Base-by-base conservation (phyloP, 2,797 vertebrate genomes). In the Molossus molossus region DNA sequence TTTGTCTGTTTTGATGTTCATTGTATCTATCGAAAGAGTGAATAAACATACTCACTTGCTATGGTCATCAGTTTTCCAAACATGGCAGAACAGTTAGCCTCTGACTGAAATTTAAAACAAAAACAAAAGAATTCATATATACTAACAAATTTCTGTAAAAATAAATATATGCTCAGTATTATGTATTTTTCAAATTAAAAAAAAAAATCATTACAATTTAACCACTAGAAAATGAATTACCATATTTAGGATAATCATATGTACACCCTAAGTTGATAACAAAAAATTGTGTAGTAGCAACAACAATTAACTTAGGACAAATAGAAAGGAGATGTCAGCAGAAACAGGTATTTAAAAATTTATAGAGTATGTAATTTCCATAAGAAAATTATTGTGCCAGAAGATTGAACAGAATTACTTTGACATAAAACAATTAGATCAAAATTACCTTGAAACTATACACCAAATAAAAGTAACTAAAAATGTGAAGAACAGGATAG, bases 41-140 rank as follows among this genome's bases (percentile, higher is more conserved):
- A 97, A 94, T 40, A 91, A 96, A 97, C 48, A 80, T 94, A 99
- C 99, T 99, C 97, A 99, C 99, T 99, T 98, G 99, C 99, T 97
- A 99, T 99, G 95, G 99, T 99, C 99, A 99, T 99, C 97, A 99
- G 98, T 98, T 99, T 99, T 95, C 99, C 99, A 98, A 99, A 99
- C 99, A 99, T 99, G 91, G 99, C 99, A 90, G 99, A 98, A 97
- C 98, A 99, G 98, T 99, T 99, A 97, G 99, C 98, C 98, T 99
- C 99, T 90, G 99, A 99, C 99, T 99, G 97, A 98, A 96, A 98
- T 58, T 95, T 87, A 95, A 89, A 95, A 94, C 48, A 97, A 88
- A 94, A 94, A 94, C 84, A 94, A 50, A 96, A 95, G 87, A 70
- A 97, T 58, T n/a, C 5, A 82, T 9, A 86, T 9, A 8, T 75